phyloP scores from a whole-genome alignment of 2,797 vertebrate genomes.

The Pseudochaenichthys georgianus region DNA sequence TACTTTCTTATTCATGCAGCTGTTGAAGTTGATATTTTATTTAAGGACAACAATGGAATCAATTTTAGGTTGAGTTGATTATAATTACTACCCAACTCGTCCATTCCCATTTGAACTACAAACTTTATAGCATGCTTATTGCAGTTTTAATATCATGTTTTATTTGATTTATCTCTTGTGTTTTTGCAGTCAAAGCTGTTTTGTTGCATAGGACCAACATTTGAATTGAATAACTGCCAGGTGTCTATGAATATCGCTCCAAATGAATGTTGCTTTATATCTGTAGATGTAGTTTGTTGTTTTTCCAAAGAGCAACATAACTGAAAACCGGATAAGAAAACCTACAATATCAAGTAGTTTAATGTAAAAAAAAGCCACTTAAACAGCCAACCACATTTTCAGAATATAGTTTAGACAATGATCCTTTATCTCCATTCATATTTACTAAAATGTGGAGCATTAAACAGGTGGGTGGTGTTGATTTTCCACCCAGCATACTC shows the following conservation, averaged over 20 bases:
- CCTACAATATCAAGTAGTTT: background rate
- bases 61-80: background rate
- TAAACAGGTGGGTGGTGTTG: slow-evolving; percentile 56
- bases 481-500: slow-evolving; percentile 45
- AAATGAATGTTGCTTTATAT: background rate
- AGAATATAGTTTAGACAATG: slow-evolving; percentile 13
- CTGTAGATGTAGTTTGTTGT: background rate
- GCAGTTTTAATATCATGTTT: background rate
- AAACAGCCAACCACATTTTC: slow-evolving; percentile 4
- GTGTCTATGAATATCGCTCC: background rate
- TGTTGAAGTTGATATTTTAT: slow-evolving; percentile 37
- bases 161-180: background rate
- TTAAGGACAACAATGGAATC: slow-evolving; percentile 22
- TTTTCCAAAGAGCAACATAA: background rate
- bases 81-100: background rate
- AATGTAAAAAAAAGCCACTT: background rate
- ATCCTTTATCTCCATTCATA: background rate
- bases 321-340: background rate
- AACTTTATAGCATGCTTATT: background rate
- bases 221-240: background rate
- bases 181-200: background rate
- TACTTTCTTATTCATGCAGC: slow-evolving; percentile 19
- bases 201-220: too few species aligned
- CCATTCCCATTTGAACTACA: background rate
- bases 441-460: slow-evolving; percentile 2